These are phyloP conservation scores for Semotilus atromaculatus DNA, from an alignment of 2,797 vertebrate genomes.

Conservation along the genomic window DNA sequence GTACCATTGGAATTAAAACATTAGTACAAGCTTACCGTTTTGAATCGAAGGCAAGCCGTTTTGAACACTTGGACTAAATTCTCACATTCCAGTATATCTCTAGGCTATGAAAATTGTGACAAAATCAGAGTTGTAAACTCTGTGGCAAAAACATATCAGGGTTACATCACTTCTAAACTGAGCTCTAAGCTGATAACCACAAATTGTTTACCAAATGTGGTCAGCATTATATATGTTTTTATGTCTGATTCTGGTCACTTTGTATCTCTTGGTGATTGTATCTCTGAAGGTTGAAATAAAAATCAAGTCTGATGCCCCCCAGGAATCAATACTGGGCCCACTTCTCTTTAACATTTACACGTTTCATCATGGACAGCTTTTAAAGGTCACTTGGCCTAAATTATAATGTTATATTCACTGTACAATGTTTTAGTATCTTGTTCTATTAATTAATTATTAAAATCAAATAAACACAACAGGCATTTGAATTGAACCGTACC, in stretches of 20 bases:
- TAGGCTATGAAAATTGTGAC: neutral
- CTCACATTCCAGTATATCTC: neutral
- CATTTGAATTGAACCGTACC: constrained; percentile 60
- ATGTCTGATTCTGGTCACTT: too few relatives aligned
- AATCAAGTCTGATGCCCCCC: neutral
- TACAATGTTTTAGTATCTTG: neutral
- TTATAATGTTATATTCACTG: neutral
- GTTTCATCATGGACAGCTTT: neutral
- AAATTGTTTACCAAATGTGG: neutral
- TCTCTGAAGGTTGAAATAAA: too few relatives aligned
- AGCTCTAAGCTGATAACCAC: neutral
- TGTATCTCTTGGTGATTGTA: neutral
- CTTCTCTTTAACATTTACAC: neutral
- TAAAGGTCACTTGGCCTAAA: neutral
- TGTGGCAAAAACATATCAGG: neutral
- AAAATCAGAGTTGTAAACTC: neutral
- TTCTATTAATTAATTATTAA: neutral
- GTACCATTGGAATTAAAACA: too few relatives aligned
- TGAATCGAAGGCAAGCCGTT: too few relatives aligned
- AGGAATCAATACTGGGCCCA: neutral
- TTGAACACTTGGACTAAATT: too few relatives aligned
- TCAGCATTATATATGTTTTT: neutral
- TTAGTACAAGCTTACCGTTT: too few relatives aligned
- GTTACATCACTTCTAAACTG: neutral
- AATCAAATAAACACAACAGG: constrained; percentile 14